These are phyloP conservation scores for Steinernema khuongi DNA, from an alignment of 1,140 invertebrate genomes.

Conservation along the genomic window DNA sequence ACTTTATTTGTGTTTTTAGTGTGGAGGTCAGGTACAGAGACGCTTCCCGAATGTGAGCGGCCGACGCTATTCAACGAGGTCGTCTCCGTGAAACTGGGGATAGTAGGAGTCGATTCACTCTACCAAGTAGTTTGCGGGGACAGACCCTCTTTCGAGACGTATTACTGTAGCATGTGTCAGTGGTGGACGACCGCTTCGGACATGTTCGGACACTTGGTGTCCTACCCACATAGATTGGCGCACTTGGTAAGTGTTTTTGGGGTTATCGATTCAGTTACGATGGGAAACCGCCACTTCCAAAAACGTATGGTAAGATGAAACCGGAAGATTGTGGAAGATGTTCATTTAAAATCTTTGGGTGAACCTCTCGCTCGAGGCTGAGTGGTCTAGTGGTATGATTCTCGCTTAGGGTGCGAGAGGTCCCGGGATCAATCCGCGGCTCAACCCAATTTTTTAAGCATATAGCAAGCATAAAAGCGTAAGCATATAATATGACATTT, in stretches of 20 bases:
- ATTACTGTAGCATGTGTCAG: neutral
- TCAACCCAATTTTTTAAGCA: too few relatives aligned
- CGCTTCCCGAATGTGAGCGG: neutral
- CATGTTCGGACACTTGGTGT: neutral
- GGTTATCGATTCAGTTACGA: neutral
- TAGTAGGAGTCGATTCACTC: neutral
- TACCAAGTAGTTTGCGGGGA: neutral
- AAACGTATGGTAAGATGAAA: too few relatives aligned
- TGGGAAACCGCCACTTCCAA: too few relatives aligned
- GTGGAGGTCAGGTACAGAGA: neutral
- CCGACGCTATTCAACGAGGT: slow-evolving; percentile 1
- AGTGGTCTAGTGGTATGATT: too few relatives aligned
- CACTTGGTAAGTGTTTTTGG: neutral
- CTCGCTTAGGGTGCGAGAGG: too few relatives aligned
- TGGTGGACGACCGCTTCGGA: slow-evolving; percentile 6
- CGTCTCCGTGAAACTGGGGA: neutral
- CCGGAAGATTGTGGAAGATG: too few relatives aligned
- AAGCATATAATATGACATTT: too few relatives aligned
- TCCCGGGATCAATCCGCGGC: too few relatives aligned
- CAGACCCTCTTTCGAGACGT: neutral
- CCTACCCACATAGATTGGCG: neutral
- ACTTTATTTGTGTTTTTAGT: neutral
- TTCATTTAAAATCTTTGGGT: too few relatives aligned
- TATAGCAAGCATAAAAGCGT: too few relatives aligned
- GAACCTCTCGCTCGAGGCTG: too few relatives aligned